These are phyloP conservation scores for Fopius arisanus DNA, from an alignment of 1,140 invertebrate genomes.

Conservation along the genomic window DNA sequence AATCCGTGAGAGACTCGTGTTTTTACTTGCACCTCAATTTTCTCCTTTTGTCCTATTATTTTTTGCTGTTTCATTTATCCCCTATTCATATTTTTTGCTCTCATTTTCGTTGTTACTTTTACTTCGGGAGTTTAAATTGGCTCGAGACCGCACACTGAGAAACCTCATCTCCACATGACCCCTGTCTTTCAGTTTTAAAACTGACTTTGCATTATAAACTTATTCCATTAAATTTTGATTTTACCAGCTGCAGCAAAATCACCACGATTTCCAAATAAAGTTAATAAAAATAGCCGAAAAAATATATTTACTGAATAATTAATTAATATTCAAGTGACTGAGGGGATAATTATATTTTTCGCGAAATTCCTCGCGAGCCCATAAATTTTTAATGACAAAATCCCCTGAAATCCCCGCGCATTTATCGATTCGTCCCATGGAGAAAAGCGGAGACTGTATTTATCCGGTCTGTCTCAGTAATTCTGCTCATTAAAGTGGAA, in stretches of 20 bases:
- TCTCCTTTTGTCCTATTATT: neutral
- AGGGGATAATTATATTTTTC: no score
- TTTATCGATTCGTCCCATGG: no score
- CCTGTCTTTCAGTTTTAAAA: slow-evolving; percentile 1
- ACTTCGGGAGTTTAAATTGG: slow-evolving; percentile 6
- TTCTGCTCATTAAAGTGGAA: neutral
- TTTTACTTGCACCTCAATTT: slow-evolving; percentile 8
- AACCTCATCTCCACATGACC: neutral
- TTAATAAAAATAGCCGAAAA: no score
- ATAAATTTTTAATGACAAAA: no score
- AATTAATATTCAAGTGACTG: no score
- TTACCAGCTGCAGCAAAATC: neutral
- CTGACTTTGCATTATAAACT: neutral
- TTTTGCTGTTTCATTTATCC: neutral
- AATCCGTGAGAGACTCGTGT: neutral
- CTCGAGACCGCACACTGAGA: slow-evolving; percentile 2
- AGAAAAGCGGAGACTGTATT: neutral
- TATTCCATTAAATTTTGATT: slow-evolving; percentile 3
- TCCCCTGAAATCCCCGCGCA: no score
- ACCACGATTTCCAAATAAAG: neutral
- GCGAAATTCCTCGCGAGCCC: no score
- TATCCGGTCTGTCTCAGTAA: neutral
- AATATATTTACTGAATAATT: no score
- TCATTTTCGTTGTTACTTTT: neutral
- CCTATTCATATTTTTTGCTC: neutral